phyloP scores from a whole-genome alignment of 2,888 invertebrate species.

The Syrphus vitripennis region DNA sequence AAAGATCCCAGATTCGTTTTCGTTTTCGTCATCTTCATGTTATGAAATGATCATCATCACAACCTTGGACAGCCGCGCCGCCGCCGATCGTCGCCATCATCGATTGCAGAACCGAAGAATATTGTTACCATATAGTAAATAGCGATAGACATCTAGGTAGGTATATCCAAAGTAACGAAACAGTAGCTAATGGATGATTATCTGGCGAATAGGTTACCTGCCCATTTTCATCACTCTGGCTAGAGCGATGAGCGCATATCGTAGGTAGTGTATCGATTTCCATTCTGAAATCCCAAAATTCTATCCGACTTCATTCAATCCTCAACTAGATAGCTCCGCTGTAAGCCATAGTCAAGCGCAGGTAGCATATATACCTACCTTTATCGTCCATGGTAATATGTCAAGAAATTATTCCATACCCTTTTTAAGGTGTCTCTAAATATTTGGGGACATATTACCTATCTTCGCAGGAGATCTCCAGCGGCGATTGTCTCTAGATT shows the following conservation, averaged over 20 bases:
- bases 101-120: neutral
- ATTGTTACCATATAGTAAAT: neutral
- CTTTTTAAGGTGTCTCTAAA: slow-evolving; percentile 69
- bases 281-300: slow-evolving; percentile 57
- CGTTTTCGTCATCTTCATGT: slow-evolving; percentile 9
- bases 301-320: slow-evolving; percentile 42
- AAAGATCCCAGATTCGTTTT: slow-evolving; percentile 34
- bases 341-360: slow-evolving; percentile 10
- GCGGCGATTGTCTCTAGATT: slow-evolving; percentile 49
- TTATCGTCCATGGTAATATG: slow-evolving; percentile 48
- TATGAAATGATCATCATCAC: no score
- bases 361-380: slow-evolving; percentile 57
- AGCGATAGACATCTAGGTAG: slow-evolving; percentile 27
- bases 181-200: slow-evolving; percentile 71
- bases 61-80: neutral
- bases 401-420: slow-evolving; percentile 68
- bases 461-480: slow-evolving; percentile 52
- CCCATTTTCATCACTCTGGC: slow-evolving; percentile 66
- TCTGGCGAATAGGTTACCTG: slow-evolving; percentile 69
- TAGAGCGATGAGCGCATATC: neutral
- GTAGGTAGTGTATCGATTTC: slow-evolving; percentile 47
- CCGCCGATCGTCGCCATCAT: slow-evolving; percentile 10
- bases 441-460: slow-evolving; percentile 64
- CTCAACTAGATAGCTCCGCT: neutral
- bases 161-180: slow-evolving; percentile 44